phyloP scores from a whole-genome alignment of 2,888 invertebrate genomes.

The Eremobia ochroleuca region DNA sequence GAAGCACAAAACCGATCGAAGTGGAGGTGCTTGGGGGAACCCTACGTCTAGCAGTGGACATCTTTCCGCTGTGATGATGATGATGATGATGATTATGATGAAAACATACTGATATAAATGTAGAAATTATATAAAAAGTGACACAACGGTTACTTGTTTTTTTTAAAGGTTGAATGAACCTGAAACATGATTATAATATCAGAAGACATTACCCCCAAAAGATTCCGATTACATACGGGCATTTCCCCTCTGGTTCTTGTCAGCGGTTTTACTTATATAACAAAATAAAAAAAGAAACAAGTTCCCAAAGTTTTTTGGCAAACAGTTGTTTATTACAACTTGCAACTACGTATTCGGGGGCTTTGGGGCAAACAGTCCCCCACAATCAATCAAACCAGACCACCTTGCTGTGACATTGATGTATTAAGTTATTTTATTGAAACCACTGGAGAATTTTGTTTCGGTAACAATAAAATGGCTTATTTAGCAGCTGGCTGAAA shows the following conservation, averaged over 20 bases:
- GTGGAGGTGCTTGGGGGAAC: too few species aligned
- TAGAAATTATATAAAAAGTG: too few species aligned
- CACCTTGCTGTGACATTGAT: constrained; percentile 66
- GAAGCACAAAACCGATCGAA: too few species aligned
- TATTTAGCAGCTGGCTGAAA: constrained; percentile 29
- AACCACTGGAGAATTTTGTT: constrained; percentile 47
- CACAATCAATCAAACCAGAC: constrained; percentile 64
- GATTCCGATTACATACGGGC: too few species aligned
- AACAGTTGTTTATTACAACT: constrained; percentile 56
- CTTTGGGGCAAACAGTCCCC: constrained; percentile 43
- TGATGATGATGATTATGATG: too few species aligned
- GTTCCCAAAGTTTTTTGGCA: constrained; percentile 10
- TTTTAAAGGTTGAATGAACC: not conserved
- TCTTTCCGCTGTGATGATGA: too few species aligned
- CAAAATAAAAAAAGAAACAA: constrained; percentile 14
- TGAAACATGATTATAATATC: not conserved
- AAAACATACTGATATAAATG: too few species aligned
- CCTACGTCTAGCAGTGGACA: too few species aligned
- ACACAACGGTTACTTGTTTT: not conserved
- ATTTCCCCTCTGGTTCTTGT: not conserved
- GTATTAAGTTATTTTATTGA: constrained; percentile 65
- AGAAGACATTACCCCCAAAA: not conserved
- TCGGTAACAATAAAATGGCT: constrained; percentile 52
- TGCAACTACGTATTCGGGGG: constrained; percentile 44
- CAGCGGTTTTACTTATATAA: not conserved